Evolutionary conservation across 1,140 invertebrate genomes (phyloP), one percentile per base, ranked within the genome.

Genomic region (Eupeodes corollae): DNA sequence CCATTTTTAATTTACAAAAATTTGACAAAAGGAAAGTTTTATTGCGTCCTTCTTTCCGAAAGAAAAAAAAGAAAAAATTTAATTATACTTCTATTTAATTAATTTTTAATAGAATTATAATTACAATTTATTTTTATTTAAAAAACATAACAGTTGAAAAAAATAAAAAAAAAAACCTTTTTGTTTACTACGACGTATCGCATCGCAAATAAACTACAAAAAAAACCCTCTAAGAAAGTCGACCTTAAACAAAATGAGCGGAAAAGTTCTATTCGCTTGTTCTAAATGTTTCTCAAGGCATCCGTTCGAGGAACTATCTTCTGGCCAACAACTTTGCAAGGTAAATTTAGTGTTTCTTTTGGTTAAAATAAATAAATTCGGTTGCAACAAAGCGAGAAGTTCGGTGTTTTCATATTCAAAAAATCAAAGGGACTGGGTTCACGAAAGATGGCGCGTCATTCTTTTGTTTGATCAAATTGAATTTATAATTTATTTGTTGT

Each of bases 271-370:
- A 52, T 96, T 94, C 74, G 90, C 91, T 35, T 97, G 92, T 73
- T 94, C 91, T 44, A 84, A 86, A 67, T 96, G 92, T 75, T 95
- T 94, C 69, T 85, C 85, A 48, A 79, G 91, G 61, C 88, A 95
- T 75, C 91, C 91, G 42, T 96, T 95, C 71, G 92, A 96, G 69
- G 91, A 96, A 70, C 76, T 96, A 53, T 95, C 91, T 47, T 78
- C 88, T 50, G 90, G 90, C 32, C 90, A 95, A 74, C 91, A 96
- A 68, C 78, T 96, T 57, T 97, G 92, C 75, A 95, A 95, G 84
- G 91, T 94, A 77, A 74, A 61, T 49, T 47, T 45, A 40, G 13
- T 52, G 44, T 52, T 46, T 18, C n/a, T 13, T 12, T 30, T 13
- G 3, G 31, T 39, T 16, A 11, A 42, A 31, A 14, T 42, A 45